phyloP scores from a whole-genome alignment of 2,797 vertebrate species.

The Microctenopoma stevenorrisi region DNA sequence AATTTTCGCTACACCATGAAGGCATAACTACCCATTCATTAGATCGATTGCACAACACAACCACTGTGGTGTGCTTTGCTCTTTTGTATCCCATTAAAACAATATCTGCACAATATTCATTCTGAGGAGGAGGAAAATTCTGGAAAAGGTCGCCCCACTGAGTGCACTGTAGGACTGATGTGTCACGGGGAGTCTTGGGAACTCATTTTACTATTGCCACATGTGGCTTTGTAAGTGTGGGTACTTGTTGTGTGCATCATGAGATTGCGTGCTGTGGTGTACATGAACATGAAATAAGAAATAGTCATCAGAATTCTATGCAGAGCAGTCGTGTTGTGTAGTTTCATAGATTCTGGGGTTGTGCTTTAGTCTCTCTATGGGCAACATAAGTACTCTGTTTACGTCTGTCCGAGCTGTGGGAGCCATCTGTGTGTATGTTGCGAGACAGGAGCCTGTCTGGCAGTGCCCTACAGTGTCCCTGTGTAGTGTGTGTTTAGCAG shows the following conservation, averaged over 20 bases:
- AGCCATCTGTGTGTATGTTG: constrained; percentile 41
- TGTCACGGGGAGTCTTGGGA: constrained; percentile 27
- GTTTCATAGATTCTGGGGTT: constrained; percentile 56
- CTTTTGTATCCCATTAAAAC: constrained; percentile 51
- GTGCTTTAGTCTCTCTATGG: constrained; percentile 43
- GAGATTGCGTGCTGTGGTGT: constrained; percentile 37
- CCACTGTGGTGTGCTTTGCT: constrained; percentile 39
- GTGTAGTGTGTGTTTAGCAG: constrained; percentile 14
- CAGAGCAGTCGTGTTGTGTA: constrained; percentile 29
- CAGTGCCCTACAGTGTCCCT: constrained; percentile 26
- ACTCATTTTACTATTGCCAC: constrained; percentile 44
- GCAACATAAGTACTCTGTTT: constrained; percentile 68
- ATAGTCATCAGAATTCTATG: constrained; percentile 43
- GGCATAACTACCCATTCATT: constrained; percentile 67
- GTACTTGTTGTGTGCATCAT: constrained; percentile 41
- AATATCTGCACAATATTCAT: constrained; percentile 44
- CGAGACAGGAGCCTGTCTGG: constrained; percentile 41
- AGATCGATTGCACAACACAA: constrained; percentile 61
- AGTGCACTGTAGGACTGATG: constrained; percentile 27
- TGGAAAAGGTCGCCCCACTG: constrained; percentile 35
- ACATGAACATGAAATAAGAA: constrained; percentile 45
- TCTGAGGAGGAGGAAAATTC: constrained; percentile 33
- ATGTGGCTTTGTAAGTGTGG: constrained; percentile 39
- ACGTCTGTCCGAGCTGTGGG: constrained; percentile 57
- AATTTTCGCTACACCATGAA: constrained; percentile 54